Evolutionary conservation across 2,888 invertebrate genomes (phyloP).

Genomic region (Plebejus argus): DNA sequence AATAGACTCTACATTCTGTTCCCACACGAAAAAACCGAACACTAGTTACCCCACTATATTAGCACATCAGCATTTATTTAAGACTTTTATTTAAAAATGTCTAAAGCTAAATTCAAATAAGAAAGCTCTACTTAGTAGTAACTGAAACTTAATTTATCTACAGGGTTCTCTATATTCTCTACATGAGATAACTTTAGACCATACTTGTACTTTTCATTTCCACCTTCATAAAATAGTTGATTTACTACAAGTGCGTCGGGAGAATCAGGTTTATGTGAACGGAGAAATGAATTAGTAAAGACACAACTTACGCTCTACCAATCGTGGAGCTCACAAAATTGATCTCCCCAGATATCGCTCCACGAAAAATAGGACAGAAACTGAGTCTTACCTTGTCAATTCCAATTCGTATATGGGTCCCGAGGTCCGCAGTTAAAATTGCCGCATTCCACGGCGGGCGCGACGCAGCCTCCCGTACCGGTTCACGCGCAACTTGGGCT

Average conservation of each 20-base stretch:
- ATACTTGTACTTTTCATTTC: not conserved
- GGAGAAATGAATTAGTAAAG: not conserved
- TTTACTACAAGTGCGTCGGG: conserved; percentile 3
- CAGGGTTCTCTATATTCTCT: not conserved
- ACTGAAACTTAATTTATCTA: not conserved
- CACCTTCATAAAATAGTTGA: not conserved
- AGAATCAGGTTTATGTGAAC: not conserved
- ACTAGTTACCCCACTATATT: not conserved
- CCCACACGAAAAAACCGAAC: not conserved
- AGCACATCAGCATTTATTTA: not conserved
- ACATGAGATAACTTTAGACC: not conserved
- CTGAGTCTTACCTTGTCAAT: conserved; percentile 66
- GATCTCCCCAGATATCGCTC: not conserved
- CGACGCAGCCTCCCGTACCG: conserved; percentile 76
- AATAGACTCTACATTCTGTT: conserved; percentile 6
- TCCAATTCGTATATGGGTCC: conserved; percentile 71
- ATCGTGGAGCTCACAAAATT: not conserved
- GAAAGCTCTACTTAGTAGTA: not conserved
- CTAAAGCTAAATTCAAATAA: not conserved
- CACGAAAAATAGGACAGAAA: not conserved
- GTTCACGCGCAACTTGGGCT: conserved; percentile 54
- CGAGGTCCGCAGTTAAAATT: conserved; percentile 79
- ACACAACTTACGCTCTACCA: not conserved
- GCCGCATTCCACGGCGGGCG: conserved; percentile 78
- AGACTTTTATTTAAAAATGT: not conserved